phyloP scores from a whole-genome alignment of 2,888 invertebrate genomes.

The Pristionchus exspectatus region DNA sequence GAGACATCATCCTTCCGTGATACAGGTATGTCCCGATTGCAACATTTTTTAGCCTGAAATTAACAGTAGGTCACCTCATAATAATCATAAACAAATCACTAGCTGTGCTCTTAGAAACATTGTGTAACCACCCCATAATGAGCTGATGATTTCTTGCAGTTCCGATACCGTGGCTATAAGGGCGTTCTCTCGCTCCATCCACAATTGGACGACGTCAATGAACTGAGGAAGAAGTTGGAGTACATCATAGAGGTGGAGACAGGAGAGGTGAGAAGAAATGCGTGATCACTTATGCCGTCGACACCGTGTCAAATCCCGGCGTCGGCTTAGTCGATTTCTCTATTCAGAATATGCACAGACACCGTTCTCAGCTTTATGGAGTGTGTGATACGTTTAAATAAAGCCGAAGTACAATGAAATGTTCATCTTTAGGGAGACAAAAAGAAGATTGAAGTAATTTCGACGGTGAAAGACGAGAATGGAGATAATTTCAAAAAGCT shows the following conservation, averaged over 20 bases:
- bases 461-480: not conserved
- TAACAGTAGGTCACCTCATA: no score
- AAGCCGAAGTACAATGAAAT: not conserved
- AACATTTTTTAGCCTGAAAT: no score
- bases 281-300: no score
- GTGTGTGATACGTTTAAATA: no score
- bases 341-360: no score
- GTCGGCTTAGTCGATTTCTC: no score
- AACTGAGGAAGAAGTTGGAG: not conserved
- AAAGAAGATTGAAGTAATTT: not conserved
- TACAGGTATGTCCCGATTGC: slow-evolving; percentile 56
- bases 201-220: slow-evolving; percentile 64
- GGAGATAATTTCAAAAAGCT: not conserved
- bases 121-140: no score
- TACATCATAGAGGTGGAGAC: not conserved
- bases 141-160: slow-evolving; percentile 59
- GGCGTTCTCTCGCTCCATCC: slow-evolving; percentile 76
- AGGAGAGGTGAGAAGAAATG: not conserved
- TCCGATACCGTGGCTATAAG: slow-evolving; percentile 78
- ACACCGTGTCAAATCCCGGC: no score
- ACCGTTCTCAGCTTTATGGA: no score
- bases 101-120: no score
- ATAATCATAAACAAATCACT: no score
- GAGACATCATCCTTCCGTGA: slow-evolving; percentile 51
- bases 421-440: not conserved